Evolutionary conservation across 2,888 invertebrate species (phyloP).

Genomic region (Odontocolon sp.): DNA sequence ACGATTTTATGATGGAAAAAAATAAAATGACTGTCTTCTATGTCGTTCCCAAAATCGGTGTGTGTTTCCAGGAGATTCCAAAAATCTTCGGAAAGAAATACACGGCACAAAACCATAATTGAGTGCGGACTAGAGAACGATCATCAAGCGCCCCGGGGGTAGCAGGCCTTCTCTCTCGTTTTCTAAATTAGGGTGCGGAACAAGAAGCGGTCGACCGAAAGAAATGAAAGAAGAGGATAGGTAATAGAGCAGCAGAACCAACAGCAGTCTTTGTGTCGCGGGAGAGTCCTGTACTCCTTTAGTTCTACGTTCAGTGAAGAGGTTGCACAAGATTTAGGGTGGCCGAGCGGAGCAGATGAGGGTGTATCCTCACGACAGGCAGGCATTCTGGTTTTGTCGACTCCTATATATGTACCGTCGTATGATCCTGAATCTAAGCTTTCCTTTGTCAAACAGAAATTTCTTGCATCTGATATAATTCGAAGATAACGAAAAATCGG

Average conservation of each 20-base stretch:
- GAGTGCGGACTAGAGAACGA: slow-evolving; percentile 5
- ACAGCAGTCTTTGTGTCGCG: slow-evolving; percentile 10
- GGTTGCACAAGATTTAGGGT: slow-evolving; percentile 32
- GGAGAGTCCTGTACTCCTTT: slow-evolving; percentile 1
- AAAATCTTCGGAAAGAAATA: neutral
- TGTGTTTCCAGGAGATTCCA: too few relatives aligned
- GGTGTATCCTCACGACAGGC: slow-evolving; percentile 21
- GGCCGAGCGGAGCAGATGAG: neutral
- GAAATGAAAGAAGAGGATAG: neutral
- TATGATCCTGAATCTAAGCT: too few relatives aligned
- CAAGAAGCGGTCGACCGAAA: neutral
- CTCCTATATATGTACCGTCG: neutral
- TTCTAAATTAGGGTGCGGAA: neutral
- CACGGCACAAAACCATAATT: slow-evolving; percentile 3
- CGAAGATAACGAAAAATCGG: too few relatives aligned
- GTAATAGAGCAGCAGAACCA: neutral
- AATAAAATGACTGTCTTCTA: too few relatives aligned
- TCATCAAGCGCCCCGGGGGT: neutral
- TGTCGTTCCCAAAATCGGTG: too few relatives aligned
- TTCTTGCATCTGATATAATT: too few relatives aligned
- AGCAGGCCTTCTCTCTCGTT: neutral
- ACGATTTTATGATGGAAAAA: too few relatives aligned
- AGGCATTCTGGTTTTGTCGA: slow-evolving; percentile 10
- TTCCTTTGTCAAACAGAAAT: too few relatives aligned
- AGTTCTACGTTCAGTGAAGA: neutral